A percentile compares a stretch with the other conserved stretches of the same genome.
phyloP scores from a whole-genome alignment of 23 tunicate genomes.

The Oikopleura albicans region DNA sequence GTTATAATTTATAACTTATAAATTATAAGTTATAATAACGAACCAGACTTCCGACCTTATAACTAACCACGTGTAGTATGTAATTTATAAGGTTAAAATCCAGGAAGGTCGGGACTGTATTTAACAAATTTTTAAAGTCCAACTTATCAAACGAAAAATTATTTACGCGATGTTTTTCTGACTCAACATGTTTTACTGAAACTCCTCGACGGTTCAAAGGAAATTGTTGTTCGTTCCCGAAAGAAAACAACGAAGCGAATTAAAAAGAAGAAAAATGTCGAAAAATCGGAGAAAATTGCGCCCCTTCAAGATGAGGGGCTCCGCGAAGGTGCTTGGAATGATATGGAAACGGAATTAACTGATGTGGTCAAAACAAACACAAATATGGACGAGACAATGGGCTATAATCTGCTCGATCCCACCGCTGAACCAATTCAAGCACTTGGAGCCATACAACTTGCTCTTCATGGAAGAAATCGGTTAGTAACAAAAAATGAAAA shows the following conservation, averaged over 20 bases:
- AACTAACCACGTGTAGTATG: too few species aligned
- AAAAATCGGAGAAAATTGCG: background rate
- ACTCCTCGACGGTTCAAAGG: background rate
- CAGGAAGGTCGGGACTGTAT: too few species aligned
- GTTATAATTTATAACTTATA: too few species aligned
- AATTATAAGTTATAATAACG: too few species aligned
- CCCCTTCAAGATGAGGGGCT: background rate
- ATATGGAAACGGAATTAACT: background rate
- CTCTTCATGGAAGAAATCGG: constrained; percentile 1
- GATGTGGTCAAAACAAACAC: too few species aligned
- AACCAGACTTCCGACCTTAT: too few species aligned
- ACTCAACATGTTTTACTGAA: background rate
- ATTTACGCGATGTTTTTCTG: background rate
- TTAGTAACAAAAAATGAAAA: too few species aligned
- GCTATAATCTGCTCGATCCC: background rate
- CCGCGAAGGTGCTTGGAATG: background rate
- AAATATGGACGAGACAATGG: background rate
- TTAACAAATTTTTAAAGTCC: too few species aligned
- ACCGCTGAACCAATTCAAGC: background rate
- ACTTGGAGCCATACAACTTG: background rate
- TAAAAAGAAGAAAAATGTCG: background rate
- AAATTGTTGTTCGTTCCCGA: background rate
- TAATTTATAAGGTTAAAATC: too few species aligned
- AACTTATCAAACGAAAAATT: constrained; percentile 7
- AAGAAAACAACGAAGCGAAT: background rate